phyloP scores from a whole-genome alignment of 2,888 invertebrate species.

The Tipula lateralis region DNA sequence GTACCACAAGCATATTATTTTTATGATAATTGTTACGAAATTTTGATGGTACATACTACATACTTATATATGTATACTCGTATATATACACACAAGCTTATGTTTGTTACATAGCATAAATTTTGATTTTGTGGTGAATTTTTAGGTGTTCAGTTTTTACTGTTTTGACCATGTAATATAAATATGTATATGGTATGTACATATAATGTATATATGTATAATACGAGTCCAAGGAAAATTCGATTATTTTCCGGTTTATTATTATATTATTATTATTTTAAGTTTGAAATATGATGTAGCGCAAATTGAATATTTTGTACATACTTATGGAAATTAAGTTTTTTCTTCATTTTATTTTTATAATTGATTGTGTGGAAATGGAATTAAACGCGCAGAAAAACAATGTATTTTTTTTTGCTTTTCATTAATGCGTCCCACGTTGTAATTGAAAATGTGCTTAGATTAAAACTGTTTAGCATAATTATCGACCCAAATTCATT shows the following conservation, averaged over 20 bases:
- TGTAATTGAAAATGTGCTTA: not conserved
- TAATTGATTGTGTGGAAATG: not conserved
- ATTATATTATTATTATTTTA: not conserved
- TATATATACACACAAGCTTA: not conserved
- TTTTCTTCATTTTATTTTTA: not conserved
- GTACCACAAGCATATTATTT: not conserved
- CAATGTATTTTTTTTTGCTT: not conserved
- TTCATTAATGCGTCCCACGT: not conserved
- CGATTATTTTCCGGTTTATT: not conserved
- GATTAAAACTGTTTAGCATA: not conserved
- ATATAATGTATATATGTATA: not conserved
- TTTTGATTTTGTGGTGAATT: not conserved
- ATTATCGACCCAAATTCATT: not conserved
- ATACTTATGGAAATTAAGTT: not conserved
- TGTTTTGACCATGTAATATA: not conserved
- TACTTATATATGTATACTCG: no score
- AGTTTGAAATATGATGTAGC: not conserved
- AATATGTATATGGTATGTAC: no score
- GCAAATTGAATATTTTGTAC: not conserved
- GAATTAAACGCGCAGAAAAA: not conserved
- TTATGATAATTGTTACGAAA: constrained; percentile 1
- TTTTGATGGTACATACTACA: not conserved
- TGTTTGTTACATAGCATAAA: not conserved
- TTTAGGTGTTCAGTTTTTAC: not conserved
- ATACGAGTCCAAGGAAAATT: not conserved